Evolutionary conservation across 2,797 vertebrate species (phyloP), one percentile per base, ranked within the genome.

Genomic region (Pipistrellus pipistrellus): DNA sequence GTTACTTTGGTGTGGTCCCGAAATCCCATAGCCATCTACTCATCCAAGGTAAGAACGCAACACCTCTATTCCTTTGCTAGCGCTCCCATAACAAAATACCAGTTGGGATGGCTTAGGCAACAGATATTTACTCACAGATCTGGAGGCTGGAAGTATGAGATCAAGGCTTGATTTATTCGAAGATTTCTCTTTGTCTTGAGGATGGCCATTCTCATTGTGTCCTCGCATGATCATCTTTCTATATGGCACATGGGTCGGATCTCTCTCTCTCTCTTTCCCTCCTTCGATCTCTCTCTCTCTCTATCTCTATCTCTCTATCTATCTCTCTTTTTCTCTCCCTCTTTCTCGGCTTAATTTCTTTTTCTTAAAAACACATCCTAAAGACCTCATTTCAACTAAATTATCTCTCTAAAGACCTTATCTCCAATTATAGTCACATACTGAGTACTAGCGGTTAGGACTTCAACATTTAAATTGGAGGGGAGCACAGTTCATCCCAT

Each of bases 21-120:
- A 77, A 99, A 99, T 93, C 98, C 98, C 0, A 98, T 98, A 20
- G 98, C 99, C 96, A 99, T 99, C 97, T 99, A 99, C 96, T 99
- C 99, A 18, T 99, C 99, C 21, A 99, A 99, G 99, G 99, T 99
- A 97, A 97, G 94, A 73, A n/a, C 0, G 0, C 8, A 0, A 41
- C 8, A n/a, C 15, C 35, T 23, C 2, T 48, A 4, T 53, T 14
- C 1, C 2, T 18, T 3, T 25, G 23, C 62, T 11, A 68, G 35
- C 23, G 8, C 57, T 15, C 15, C 77, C 35, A 12, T 41, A 68
- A 81, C 38, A 72, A 80, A 91, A n/a, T 4, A 27, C 72, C 21
- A 15, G 9, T 46, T 30, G 23, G 0, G n/a, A 38, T 80, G 48
- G 53, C n/a, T 59, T 30, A 46, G 18, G 27, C 35, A 48, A 8